Evolutionary conservation across 2,797 vertebrate genomes (phyloP).

Genomic region (Stomatorhinus walkeri): DNA sequence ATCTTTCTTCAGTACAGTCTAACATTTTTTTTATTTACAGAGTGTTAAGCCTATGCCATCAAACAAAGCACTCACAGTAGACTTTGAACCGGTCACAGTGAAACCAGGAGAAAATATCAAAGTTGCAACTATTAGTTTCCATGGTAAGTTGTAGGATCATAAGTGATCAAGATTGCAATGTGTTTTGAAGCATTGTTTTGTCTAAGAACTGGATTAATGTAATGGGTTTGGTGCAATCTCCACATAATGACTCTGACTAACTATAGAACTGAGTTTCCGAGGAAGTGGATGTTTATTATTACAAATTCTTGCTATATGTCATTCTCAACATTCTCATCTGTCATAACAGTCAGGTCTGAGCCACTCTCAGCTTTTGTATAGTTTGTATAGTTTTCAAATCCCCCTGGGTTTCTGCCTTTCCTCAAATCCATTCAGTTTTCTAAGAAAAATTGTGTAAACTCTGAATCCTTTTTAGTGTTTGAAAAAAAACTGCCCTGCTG

Average conservation of each 20-base stretch:
- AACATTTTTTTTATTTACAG: conserved; percentile 52
- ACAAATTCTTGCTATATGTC: not conserved
- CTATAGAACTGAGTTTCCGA: not conserved
- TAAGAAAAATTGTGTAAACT: too few relatives aligned
- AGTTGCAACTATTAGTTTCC: conserved; percentile 96
- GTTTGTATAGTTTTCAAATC: not conserved
- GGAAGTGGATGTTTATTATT: not conserved
- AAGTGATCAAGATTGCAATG: not conserved
- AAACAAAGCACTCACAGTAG: conserved; percentile 85
- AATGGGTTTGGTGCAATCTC: not conserved
- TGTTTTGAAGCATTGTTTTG: not conserved
- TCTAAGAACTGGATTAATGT: not conserved
- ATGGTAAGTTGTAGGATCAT: conserved; percentile 71
- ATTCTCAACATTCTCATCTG: not conserved
- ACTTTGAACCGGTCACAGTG: conserved; percentile 90
- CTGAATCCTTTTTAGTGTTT: not conserved
- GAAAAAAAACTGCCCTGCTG: not conserved
- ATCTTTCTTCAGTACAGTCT: not conserved
- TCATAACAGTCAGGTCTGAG: not conserved
- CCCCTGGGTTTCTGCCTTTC: not conserved
- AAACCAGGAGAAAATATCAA: conserved; percentile 96
- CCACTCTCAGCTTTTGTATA: not conserved
- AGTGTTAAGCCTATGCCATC: conserved; percentile 87
- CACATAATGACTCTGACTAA: not conserved
- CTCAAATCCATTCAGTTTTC: not conserved